phyloP scores from a whole-genome alignment of 2,113 vertebrate genomes.

The Corythornis vintsioides region DNA sequence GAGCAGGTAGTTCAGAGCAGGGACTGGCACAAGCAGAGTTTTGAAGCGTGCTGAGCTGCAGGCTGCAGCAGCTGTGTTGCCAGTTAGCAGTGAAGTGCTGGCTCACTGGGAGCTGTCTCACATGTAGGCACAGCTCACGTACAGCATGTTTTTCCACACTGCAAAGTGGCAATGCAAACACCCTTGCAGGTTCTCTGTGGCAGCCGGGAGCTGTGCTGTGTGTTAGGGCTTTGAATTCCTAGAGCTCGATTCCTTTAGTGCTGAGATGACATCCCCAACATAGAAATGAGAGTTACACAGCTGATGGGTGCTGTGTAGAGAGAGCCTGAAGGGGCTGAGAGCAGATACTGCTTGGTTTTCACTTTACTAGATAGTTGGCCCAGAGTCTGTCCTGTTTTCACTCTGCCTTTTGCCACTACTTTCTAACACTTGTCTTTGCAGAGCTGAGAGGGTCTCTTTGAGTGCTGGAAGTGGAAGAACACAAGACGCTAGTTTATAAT shows the following conservation, averaged over 20 bases:
- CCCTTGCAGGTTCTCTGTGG: rapidly evolving
- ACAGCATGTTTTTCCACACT: rapidly evolving
- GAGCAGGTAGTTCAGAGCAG: background rate
- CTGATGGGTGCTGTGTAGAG: rapidly evolving
- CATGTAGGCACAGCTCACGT: rapidly evolving
- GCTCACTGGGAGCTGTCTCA: rapidly evolving
- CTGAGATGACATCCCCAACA: rapidly evolving
- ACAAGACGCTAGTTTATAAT: background rate
- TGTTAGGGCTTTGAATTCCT: background rate
- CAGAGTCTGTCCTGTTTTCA: background rate
- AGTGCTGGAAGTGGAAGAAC: background rate
- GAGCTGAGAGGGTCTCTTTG: background rate
- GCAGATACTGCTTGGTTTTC: background rate
- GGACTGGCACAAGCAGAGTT: rapidly evolving
- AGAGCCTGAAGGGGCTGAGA: background rate
- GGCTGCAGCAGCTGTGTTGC: background rate
- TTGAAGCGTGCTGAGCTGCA: background rate
- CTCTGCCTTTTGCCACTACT: background rate
- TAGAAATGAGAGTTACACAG: rapidly evolving
- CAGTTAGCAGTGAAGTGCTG: rapidly evolving
- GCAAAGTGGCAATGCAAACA: rapidly evolving
- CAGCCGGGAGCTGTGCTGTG: background rate
- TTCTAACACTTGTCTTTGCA: rapidly evolving
- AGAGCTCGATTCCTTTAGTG: background rate
- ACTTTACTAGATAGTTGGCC: background rate